A percentile compares a stretch with the other conserved stretches of the same genome.
Conservation (phyloP, 2,797 vertebrate species). For the Coendou prehensilis region DNA sequence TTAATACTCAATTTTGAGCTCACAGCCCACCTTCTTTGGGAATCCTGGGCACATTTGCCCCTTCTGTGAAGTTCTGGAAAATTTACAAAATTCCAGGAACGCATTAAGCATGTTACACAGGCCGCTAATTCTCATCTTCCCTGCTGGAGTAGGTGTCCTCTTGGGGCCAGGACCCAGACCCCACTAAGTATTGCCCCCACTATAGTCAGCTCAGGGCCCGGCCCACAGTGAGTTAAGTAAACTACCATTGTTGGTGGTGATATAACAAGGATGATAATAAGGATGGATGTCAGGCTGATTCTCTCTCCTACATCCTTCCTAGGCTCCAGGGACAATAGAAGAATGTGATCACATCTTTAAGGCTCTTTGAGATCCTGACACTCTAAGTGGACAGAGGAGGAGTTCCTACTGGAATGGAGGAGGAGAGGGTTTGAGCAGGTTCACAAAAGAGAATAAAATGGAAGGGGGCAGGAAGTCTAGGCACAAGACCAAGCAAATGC, state of each 20-base stretch:
- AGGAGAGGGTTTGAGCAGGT: too few relatives aligned
- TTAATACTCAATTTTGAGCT: neutral
- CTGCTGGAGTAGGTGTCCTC: neutral
- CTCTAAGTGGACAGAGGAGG: neutral
- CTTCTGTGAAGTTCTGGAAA: neutral
- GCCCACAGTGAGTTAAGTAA: neutral
- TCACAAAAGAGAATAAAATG: neutral
- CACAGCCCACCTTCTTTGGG: neutral
- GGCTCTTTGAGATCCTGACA: neutral
- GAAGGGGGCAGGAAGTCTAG: neutral
- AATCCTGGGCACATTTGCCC: neutral
- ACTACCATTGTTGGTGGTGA: neutral
- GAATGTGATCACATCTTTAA: neutral
- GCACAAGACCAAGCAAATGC: too few relatives aligned
- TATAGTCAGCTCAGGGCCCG: neutral
- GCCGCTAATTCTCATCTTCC: neutral
- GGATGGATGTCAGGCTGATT: neutral
- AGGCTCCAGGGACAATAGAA: neutral
- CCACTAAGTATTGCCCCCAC: neutral
- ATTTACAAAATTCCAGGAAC: neutral
- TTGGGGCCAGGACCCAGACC: neutral
- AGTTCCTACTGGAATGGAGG: neutral
- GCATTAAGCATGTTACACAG: rapidly evolving
- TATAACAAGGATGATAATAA: neutral
- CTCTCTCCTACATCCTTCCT: too few relatives aligned